phyloP scores from a whole-genome alignment of 92 coral and sea anemone species.

The Phenganax marumi region DNA sequence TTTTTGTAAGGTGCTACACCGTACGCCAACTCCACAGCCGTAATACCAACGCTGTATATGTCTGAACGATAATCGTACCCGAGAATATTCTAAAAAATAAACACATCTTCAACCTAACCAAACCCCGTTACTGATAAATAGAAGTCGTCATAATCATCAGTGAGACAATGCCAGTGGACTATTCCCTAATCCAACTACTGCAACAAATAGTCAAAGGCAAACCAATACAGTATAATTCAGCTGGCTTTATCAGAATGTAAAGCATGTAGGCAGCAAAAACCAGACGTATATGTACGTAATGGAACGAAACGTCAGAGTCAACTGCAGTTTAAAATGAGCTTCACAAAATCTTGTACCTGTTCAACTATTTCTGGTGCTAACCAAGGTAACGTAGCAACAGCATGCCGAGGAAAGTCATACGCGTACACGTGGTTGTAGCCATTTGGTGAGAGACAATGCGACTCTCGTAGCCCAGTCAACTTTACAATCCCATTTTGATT shows the following conservation, averaged over 20 bases:
- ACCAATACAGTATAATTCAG: no score
- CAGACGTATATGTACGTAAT: no score
- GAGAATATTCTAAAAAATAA: conserved; percentile 67
- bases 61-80: conserved; percentile 89
- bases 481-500: conserved; percentile 71
- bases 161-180: no score
- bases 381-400: conserved; percentile 84
- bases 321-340: neutral
- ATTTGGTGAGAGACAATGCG: conserved; percentile 66
- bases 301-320: no score
- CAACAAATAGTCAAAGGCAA: no score
- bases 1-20: conserved; percentile 81
- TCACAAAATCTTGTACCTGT: conserved; percentile 58
- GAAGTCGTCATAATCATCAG: no score
- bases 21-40: conserved; percentile 84
- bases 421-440: conserved; percentile 64
- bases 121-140: no score
- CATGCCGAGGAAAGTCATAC: conserved; percentile 81
- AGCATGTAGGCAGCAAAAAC: no score
- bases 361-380: conserved; percentile 95
- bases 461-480: conserved; percentile 79
- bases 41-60: conserved; percentile 93
- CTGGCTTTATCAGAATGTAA: no score
- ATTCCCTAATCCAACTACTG: no score
- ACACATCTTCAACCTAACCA: neutral